Percentiles rank a stretch among this genome's conserved stretches.
phyloP scores from a whole-genome alignment of 1,140 invertebrate genomes.

The Bombus huntii region DNA sequence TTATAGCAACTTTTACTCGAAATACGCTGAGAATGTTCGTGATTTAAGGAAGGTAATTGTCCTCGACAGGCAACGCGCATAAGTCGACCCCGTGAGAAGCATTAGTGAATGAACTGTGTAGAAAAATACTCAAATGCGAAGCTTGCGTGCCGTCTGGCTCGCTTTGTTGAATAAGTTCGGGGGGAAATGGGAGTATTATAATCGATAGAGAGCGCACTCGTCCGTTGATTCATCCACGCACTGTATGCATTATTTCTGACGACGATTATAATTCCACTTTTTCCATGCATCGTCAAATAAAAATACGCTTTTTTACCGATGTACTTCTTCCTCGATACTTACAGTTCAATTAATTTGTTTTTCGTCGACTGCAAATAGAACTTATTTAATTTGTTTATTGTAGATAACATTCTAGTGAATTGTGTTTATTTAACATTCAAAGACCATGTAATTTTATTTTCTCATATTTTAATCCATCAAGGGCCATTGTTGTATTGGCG shows the following conservation, averaged over 20 bases:
- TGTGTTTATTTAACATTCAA: no score
- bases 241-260: not conserved
- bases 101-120: constrained; percentile 45
- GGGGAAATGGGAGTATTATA: not conserved
- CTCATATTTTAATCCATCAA: not conserved
- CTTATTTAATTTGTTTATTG: not conserved
- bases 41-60: constrained; percentile 38
- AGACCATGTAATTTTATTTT: not conserved
- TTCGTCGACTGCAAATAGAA: not conserved
- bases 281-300: not conserved
- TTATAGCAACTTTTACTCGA: constrained; percentile 25
- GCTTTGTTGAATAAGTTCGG: constrained; percentile 18
- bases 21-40: constrained; percentile 23
- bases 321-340: not conserved
- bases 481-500: no score
- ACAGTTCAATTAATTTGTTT: not conserved
- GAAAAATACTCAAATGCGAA: constrained; percentile 17
- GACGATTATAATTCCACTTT: not conserved
- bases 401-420: not conserved
- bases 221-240: constrained; percentile 13
- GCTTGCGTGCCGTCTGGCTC: constrained; percentile 23
- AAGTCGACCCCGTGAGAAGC: constrained; percentile 3
- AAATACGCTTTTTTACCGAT: not conserved
- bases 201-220: constrained; percentile 28
- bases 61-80: constrained; percentile 4